Evolutionary conservation across 1,140 invertebrate species (phyloP).

Genomic region (Campoletis sonorensis): DNA sequence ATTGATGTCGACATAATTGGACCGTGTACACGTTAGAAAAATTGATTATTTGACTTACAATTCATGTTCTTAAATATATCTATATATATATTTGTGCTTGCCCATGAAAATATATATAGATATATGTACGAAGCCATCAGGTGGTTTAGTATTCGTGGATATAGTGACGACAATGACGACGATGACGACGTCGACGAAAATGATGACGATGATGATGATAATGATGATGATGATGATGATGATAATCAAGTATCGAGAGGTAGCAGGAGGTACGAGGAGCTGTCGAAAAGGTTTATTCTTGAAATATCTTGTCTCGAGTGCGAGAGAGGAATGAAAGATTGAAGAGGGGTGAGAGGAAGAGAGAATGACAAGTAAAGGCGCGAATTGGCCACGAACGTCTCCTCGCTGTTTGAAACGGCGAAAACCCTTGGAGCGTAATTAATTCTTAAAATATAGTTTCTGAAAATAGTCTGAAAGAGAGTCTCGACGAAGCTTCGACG

Average conservation of each 20-base stretch:
- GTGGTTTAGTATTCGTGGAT: background rate
- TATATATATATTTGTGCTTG: background rate
- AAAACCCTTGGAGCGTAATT: slow-evolving; percentile 52
- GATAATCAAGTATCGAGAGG: slow-evolving; percentile 31
- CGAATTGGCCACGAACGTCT: slow-evolving; percentile 38
- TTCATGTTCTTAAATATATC: background rate
- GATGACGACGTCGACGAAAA: slow-evolving; percentile 19
- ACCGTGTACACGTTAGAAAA: no score
- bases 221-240: slow-evolving; percentile 19
- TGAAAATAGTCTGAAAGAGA: slow-evolving; percentile 53
- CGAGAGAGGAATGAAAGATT: background rate
- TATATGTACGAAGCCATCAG: background rate
- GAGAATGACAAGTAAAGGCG: slow-evolving; percentile 1
- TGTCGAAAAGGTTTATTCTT: slow-evolving; percentile 40
- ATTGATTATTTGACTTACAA: background rate
- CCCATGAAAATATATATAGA: background rate
- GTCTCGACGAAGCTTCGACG: slow-evolving; percentile 30
- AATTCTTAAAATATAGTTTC: slow-evolving; percentile 59
- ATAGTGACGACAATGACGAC: background rate
- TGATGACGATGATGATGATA: slow-evolving; percentile 13
- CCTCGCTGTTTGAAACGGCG: slow-evolving; percentile 1
- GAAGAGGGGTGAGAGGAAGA: background rate
- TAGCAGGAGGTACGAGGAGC: slow-evolving; percentile 17
- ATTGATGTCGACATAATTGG: background rate
- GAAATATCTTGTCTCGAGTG: slow-evolving; percentile 22